Evolutionary conservation across 2,797 vertebrate species (phyloP).

Genomic region (Oreochromis mossambicus): DNA sequence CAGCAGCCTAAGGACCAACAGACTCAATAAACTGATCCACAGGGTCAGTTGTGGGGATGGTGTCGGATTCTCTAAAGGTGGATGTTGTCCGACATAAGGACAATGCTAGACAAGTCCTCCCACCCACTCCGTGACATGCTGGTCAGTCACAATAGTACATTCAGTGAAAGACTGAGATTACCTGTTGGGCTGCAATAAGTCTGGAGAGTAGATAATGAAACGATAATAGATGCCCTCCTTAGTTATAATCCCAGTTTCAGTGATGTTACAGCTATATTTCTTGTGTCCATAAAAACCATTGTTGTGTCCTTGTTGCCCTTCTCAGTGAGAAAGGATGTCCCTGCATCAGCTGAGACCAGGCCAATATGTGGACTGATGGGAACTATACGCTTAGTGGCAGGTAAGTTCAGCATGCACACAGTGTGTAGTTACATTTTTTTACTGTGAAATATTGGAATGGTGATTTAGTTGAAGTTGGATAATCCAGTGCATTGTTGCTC

Average conservation of each 20-base stretch:
- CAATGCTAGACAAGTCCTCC: too few species aligned
- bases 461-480: background rate
- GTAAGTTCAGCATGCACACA: slow-evolving; percentile 62
- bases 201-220: background rate
- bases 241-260: accelerated
- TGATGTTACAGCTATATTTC: background rate
- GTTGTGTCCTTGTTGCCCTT: slow-evolving; percentile 3
- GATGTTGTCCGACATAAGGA: too few species aligned
- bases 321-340: slow-evolving; percentile 89
- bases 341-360: slow-evolving; percentile 85
- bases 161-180: too few species aligned
- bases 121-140: too few species aligned
- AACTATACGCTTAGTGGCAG: slow-evolving; percentile 90
- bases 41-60: too few species aligned
- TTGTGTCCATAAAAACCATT: accelerated
- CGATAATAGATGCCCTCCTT: background rate
- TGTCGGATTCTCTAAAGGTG: too few species aligned
- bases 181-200: background rate
- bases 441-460: background rate
- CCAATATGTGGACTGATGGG: slow-evolving; percentile 91
- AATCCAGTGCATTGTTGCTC: background rate
- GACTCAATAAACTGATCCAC: too few species aligned
- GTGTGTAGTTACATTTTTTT: accelerated
- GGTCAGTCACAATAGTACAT: too few species aligned
- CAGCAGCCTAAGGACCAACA: too few species aligned